Percentiles rank a stretch among this genome's conserved stretches.
phyloP scores from a whole-genome alignment of 2,888 invertebrate genomes.

The Patella pellucida region DNA sequence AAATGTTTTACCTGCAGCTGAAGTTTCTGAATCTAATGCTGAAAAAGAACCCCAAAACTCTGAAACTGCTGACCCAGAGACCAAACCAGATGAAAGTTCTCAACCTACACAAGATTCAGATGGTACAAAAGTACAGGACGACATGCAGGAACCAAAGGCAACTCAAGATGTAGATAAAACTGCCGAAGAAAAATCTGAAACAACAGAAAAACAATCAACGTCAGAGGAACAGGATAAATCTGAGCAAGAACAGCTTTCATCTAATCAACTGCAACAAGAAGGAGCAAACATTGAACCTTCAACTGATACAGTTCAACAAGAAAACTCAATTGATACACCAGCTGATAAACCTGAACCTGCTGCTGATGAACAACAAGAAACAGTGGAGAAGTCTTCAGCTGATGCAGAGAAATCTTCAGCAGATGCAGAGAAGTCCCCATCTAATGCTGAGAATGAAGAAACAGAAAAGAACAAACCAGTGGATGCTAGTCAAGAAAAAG shows the following conservation, averaged over 20 bases:
- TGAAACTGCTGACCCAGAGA: not conserved
- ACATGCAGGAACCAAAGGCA: no score
- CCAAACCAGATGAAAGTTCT: no score
- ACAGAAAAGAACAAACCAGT: not conserved
- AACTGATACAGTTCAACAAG: slow-evolving; percentile 11
- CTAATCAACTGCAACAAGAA: slow-evolving; percentile 19
- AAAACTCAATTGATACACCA: slow-evolving; percentile 16
- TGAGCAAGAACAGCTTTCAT: slow-evolving; percentile 16
- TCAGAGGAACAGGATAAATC: slow-evolving; percentile 21
- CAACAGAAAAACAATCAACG: not conserved
- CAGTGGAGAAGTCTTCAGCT: slow-evolving; percentile 12
- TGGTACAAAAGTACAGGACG: no score
- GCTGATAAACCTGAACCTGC: slow-evolving; percentile 23
- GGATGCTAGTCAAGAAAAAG: not conserved
- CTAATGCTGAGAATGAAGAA: no score
- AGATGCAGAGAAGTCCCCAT: slow-evolving; percentile 12
- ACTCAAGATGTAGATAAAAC: not conserved
- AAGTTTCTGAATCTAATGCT: not conserved
- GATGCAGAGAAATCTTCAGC: not conserved
- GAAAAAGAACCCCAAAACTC: not conserved
- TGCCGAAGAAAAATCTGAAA: slow-evolving; percentile 7
- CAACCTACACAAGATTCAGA: no score
- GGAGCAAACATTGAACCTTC: slow-evolving; percentile 26
- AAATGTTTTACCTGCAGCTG: not conserved
- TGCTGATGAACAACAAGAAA: slow-evolving; percentile 16